Evolutionary conservation across 1,140 invertebrate genomes (phyloP).

Genomic region (Reticulitermes speratus): DNA sequence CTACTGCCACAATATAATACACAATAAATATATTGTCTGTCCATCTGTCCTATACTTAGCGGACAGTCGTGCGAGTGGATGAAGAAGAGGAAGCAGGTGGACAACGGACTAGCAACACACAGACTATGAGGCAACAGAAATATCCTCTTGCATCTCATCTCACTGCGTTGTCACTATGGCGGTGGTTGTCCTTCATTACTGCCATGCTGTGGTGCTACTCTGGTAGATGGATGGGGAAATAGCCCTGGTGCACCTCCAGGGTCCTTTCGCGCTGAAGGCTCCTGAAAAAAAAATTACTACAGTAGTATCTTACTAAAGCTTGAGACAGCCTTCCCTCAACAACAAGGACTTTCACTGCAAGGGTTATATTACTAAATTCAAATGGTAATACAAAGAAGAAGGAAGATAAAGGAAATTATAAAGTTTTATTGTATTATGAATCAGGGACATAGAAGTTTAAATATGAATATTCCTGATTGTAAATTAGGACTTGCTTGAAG

Average conservation of each 20-base stretch:
- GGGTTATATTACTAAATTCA: no score
- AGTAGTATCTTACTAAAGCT: no score
- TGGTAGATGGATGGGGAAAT: background rate
- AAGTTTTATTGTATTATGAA: no score
- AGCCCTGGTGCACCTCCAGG: background rate
- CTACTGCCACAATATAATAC: background rate
- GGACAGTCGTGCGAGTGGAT: background rate
- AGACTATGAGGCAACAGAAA: background rate
- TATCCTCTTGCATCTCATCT: background rate
- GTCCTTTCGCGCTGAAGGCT: background rate
- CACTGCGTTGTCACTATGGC: no score
- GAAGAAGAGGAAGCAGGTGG: background rate
- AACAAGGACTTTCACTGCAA: no score
- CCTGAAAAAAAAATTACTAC: background rate
- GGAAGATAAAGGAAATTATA: no score
- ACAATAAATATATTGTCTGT: conserved; percentile 17
- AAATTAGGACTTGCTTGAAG: no score
- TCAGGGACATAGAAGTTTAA: no score
- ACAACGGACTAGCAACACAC: background rate
- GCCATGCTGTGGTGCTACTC: background rate
- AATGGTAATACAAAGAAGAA: no score
- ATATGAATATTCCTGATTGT: no score
- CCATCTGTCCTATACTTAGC: background rate
- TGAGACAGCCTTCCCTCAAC: no score
- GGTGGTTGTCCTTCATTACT: no score